phyloP scores from a whole-genome alignment of 37 sponge, comb jelly and placozoan species.

The Cliona cf. orientalis region DNA sequence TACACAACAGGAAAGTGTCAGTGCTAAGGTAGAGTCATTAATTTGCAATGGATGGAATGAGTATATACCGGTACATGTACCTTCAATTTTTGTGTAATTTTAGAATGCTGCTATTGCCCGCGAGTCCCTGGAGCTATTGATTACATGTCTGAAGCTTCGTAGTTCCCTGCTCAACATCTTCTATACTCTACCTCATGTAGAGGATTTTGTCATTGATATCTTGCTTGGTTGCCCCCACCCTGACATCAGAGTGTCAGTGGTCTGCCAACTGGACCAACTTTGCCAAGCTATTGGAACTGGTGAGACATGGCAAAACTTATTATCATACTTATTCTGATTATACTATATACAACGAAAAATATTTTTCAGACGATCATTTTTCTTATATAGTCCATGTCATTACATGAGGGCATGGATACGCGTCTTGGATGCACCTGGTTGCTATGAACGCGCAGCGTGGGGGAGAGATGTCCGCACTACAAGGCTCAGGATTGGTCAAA shows the following conservation, averaged over 20 bases:
- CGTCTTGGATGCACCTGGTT: too few relatives aligned
- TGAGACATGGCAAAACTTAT: too few relatives aligned
- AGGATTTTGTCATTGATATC: conserved; percentile 74
- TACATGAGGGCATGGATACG: too few relatives aligned
- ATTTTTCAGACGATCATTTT: too few relatives aligned
- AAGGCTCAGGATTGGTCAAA: too few relatives aligned
- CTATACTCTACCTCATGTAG: conserved; percentile 56
- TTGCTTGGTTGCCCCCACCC: conserved; percentile 65
- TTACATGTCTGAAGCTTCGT: conserved; percentile 78
- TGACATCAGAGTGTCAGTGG: conserved; percentile 41
- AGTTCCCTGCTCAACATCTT: conserved; percentile 60
- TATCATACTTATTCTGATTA: too few relatives aligned
- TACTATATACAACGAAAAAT: too few relatives aligned
- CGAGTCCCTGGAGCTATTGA: conserved; percentile 78
- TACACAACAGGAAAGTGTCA: neutral
- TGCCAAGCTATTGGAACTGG: conserved; percentile 14
- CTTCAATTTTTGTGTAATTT: neutral
- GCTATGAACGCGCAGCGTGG: too few relatives aligned
- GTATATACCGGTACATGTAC: neutral
- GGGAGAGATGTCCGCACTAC: too few relatives aligned
- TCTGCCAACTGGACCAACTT: conserved; percentile 29
- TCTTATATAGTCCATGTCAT: too few relatives aligned
- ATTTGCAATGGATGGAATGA: too few relatives aligned
- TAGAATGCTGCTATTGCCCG: conserved; percentile 82
- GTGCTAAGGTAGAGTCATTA: conserved; percentile 8